phyloP scores from a whole-genome alignment of 1,140 invertebrate species.

The Nymphalis io region DNA sequence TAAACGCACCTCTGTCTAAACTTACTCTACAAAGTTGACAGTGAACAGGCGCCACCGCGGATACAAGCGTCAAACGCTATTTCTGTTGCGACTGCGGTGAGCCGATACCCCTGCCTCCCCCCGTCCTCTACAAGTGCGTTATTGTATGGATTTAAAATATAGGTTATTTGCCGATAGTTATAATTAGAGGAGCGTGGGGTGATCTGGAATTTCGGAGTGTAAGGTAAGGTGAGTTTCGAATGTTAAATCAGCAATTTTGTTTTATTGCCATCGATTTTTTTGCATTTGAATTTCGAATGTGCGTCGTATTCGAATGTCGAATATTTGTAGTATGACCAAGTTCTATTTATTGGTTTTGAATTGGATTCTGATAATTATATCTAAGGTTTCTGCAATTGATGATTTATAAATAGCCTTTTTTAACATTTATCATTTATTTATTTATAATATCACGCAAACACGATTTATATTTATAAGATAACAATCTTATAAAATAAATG shows the following conservation, averaged over 20 bases:
- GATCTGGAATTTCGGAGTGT: constrained; percentile 26
- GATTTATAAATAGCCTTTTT: too few species aligned
- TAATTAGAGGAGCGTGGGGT: constrained; percentile 36
- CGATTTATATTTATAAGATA: too few species aligned
- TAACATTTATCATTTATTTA: too few species aligned
- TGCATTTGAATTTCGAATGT: too few species aligned
- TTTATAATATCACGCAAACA: too few species aligned
- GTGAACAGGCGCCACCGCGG: constrained; percentile 78
- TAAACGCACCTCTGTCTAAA: constrained; percentile 32
- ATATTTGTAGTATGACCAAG: too few species aligned
- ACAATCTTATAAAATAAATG: too few species aligned
- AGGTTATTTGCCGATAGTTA: constrained; percentile 42
- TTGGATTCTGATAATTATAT: too few species aligned
- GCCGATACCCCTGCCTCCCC: constrained; percentile 44
- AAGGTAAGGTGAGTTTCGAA: constrained; percentile 2
- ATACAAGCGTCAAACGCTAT: constrained; percentile 78
- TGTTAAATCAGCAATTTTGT: neutral
- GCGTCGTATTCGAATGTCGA: too few species aligned
- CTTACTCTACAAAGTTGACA: constrained; percentile 71
- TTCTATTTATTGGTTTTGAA: too few species aligned
- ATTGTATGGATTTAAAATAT: constrained; percentile 57
- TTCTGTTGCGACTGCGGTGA: constrained; percentile 71
- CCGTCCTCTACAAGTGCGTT: constrained; percentile 50
- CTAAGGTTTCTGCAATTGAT: too few species aligned
- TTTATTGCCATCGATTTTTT: neutral